phyloP scores from a whole-genome alignment of 2,113 vertebrate genomes.

The Campylomormyrus tamandua region DNA sequence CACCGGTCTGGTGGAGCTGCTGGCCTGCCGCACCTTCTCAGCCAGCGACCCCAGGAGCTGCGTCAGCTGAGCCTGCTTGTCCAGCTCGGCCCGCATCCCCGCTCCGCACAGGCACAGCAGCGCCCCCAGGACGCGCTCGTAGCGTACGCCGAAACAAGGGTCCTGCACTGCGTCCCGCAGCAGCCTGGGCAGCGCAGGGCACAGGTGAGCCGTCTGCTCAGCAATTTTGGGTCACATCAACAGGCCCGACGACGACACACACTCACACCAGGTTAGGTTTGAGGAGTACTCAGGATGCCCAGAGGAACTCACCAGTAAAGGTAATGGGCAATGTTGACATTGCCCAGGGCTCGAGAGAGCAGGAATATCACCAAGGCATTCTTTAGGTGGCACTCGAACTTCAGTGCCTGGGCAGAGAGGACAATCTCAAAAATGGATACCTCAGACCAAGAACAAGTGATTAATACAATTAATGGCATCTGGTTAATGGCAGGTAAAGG shows the following conservation, averaged over 20 bases:
- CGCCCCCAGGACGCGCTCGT: constrained; percentile 79
- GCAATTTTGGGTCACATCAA: neutral
- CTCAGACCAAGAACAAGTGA: neutral
- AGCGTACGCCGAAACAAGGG: constrained; percentile 73
- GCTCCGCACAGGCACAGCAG: constrained; percentile 82
- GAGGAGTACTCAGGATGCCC: neutral
- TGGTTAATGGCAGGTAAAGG: neutral
- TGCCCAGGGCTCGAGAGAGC: constrained; percentile 81
- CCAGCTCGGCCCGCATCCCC: constrained; percentile 76
- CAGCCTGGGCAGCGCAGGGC: constrained; percentile 65
- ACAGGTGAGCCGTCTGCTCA: neutral
- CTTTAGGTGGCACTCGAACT: constrained; percentile 87
- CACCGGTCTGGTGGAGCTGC: constrained; percentile 84
- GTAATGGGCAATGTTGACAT: constrained; percentile 81
- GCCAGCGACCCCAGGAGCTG: constrained; percentile 82
- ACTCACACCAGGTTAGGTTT: neutral
- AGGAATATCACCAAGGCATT: constrained; percentile 81
- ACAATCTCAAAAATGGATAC: neutral
- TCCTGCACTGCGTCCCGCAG: constrained; percentile 90
- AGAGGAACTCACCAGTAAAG: constrained; percentile 80
- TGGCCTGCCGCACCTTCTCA: constrained; percentile 83
- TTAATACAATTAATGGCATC: neutral
- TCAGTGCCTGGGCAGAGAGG: constrained; percentile 72
- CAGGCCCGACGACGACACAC: neutral
- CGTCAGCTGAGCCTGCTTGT: constrained; percentile 82